Evolutionary conservation across 2,888 invertebrate species (phyloP).

Genomic region (Spisula subtruncata): DNA sequence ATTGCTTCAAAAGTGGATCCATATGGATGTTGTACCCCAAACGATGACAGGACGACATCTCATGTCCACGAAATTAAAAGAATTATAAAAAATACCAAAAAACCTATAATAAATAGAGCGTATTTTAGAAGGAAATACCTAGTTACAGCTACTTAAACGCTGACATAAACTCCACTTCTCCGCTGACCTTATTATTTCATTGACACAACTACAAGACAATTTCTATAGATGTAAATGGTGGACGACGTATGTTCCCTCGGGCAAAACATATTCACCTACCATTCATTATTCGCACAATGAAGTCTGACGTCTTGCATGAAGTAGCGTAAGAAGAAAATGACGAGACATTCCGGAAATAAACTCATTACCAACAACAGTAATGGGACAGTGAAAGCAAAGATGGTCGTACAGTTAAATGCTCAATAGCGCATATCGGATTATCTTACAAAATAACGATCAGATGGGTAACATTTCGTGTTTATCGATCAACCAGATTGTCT

Average conservation of each 20-base stretch:
- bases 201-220: background rate
- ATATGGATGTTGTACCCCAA: too few species aligned
- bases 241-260: background rate
- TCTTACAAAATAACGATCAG: background rate
- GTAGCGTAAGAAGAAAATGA: background rate
- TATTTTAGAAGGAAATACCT: too few species aligned
- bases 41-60: too few species aligned
- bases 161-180: too few species aligned
- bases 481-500: slow-evolving; percentile 1
- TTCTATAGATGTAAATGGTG: background rate
- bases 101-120: too few species aligned
- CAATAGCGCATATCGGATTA: background rate
- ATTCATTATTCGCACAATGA: background rate
- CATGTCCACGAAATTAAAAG: too few species aligned
- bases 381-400: background rate
- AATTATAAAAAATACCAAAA: too few species aligned
- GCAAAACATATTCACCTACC: background rate
- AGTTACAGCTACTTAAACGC: too few species aligned
- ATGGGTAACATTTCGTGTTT: background rate
- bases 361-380: background rate
- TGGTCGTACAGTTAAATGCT: background rate
- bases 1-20: too few species aligned
- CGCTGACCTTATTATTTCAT: background rate
- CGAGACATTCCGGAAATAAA: slow-evolving; percentile 8
- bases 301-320: background rate